A percentile compares a stretch with the other conserved stretches of the same genome.
Evolutionary conservation across 92 coral and sea anemone genomes (phyloP).

Genomic region (Epizoanthus scotinus): DNA sequence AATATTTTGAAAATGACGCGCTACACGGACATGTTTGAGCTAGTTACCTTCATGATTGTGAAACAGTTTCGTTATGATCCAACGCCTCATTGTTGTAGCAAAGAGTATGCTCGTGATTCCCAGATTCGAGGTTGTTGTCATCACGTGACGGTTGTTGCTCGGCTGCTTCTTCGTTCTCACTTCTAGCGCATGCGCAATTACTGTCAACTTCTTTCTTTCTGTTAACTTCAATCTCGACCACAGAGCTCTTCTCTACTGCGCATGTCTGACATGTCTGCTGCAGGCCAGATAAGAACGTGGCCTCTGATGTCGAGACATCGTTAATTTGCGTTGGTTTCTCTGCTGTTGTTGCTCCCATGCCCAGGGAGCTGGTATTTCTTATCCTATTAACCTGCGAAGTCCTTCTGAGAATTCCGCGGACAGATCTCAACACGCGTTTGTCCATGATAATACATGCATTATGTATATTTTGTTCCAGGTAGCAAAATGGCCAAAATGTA

Average conservation of each 20-base stretch:
- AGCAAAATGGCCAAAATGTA: no score
- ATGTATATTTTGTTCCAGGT: no score
- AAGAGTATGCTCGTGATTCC: background rate
- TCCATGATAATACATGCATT: conserved; percentile 6
- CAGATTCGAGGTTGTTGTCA: background rate
- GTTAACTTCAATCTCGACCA: no score
- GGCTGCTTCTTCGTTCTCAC: background rate
- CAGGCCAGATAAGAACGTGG: no score
- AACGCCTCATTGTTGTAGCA: background rate
- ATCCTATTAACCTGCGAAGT: background rate
- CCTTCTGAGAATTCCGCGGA: background rate
- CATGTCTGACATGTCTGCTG: no score
- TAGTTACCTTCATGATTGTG: no score
- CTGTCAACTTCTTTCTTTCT: background rate
- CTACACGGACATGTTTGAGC: no score
- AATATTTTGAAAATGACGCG: no score
- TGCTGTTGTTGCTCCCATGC: background rate
- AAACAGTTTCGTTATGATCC: background rate
- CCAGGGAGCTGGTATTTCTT: background rate
- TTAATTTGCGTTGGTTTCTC: background rate
- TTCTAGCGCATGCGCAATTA: background rate
- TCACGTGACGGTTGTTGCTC: background rate
- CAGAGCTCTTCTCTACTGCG: no score
- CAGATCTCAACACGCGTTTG: background rate
- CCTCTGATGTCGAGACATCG: no score